phyloP scores from a whole-genome alignment of 2,797 vertebrate species.

The Aselliscus stoliczkanus region DNA sequence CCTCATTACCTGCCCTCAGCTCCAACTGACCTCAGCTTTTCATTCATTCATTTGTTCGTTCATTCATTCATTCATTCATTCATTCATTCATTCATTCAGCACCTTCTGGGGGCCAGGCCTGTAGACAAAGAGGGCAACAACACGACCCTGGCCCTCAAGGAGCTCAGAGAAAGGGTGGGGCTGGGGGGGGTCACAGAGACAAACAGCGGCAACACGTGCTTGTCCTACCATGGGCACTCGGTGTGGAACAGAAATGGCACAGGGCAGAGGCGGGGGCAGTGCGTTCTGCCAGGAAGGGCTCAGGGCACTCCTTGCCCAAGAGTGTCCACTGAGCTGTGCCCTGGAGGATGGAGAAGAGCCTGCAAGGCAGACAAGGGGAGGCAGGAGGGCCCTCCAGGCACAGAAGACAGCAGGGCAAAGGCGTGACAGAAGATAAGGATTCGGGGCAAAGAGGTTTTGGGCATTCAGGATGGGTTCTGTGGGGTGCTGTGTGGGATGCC shows the following conservation, averaged over 20 bases:
- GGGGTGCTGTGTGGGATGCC: neutral
- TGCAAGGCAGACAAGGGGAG: neutral
- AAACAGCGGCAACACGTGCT: neutral
- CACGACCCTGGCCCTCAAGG: neutral
- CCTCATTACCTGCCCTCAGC: neutral
- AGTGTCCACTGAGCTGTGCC: too few species aligned
- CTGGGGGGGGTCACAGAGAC: neutral
- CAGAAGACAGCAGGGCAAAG: neutral
- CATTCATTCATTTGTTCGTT: neutral
- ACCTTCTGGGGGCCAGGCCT: neutral
- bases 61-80: neutral
- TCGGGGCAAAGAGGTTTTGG: accelerated
- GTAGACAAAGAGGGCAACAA: neutral
- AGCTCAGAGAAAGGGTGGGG: neutral
- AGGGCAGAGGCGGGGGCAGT: accelerated
- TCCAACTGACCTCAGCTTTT: neutral
- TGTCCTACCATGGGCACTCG: accelerated
- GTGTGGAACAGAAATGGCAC: accelerated
- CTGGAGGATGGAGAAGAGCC: neutral
- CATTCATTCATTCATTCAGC: neutral
- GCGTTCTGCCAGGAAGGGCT: neutral
- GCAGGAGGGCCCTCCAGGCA: neutral
- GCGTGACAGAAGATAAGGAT: neutral
- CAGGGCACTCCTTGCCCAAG: too few species aligned
- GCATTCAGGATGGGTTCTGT: accelerated